These are phyloP conservation scores for Plestiodon gilberti DNA, from an alignment of 2,113 vertebrate species.

Conservation along the genomic window DNA sequence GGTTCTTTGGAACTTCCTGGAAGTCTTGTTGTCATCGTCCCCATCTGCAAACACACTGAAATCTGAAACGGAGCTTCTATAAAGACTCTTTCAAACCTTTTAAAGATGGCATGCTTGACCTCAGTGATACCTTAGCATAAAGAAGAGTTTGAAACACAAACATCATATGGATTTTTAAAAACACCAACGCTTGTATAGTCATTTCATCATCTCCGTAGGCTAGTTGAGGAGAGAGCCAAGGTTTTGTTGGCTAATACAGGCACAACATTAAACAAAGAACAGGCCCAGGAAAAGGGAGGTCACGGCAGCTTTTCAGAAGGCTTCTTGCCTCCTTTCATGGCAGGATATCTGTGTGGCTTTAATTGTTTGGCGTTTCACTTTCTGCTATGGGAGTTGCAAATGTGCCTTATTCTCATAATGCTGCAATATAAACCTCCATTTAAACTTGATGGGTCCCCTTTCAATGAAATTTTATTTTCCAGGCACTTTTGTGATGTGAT, in stretches of 20 bases:
- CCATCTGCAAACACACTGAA: not conserved
- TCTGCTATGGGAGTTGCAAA: slow-evolving; percentile 57
- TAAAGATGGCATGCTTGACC: slow-evolving; percentile 36
- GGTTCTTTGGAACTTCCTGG: too few relatives aligned
- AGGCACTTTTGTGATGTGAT: slow-evolving; percentile 45
- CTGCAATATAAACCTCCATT: slow-evolving; percentile 60
- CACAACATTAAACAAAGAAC: slow-evolving; percentile 65
- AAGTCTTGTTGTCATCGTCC: too few relatives aligned
- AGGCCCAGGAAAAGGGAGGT: slow-evolving; percentile 58
- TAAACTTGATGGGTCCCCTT: slow-evolving; percentile 71
- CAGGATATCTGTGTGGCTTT: slow-evolving; percentile 61
- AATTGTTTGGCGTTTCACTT: slow-evolving; percentile 66
- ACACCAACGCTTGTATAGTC: slow-evolving; percentile 53
- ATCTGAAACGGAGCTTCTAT: not conserved
- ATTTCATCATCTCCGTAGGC: slow-evolving; percentile 56
- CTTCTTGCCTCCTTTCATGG: slow-evolving; percentile 52
- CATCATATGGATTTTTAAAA: not conserved
- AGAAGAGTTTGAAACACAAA: slow-evolving; percentile 60
- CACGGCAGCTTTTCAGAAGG: slow-evolving; percentile 62
- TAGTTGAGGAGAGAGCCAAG: slow-evolving; percentile 55
- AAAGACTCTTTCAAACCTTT: not conserved
- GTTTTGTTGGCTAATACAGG: slow-evolving; percentile 68
- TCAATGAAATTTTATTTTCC: slow-evolving; percentile 60
- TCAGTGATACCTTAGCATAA: slow-evolving; percentile 59
- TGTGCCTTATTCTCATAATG: slow-evolving; percentile 49